These are phyloP conservation scores for Sarcophaga carnaria DNA, from an alignment of 2,888 invertebrate genomes.

Conservation along the genomic window DNA sequence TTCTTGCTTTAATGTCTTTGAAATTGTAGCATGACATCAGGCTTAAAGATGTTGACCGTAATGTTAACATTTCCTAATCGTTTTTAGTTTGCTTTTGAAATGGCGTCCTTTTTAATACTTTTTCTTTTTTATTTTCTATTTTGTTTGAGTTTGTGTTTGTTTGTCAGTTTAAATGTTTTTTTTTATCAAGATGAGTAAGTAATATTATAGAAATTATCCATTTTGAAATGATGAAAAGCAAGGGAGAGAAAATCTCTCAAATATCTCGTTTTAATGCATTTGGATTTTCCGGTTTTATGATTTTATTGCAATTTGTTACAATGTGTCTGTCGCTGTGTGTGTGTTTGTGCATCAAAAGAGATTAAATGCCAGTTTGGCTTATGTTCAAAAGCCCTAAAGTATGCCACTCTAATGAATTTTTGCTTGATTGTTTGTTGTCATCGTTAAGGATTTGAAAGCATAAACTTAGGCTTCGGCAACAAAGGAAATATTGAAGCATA, in stretches of 20 bases:
- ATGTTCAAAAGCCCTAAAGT: slow-evolving; percentile 43
- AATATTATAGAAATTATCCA: slow-evolving; percentile 37
- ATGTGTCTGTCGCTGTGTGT: not conserved
- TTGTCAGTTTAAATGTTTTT: slow-evolving; percentile 40
- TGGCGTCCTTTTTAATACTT: slow-evolving; percentile 1
- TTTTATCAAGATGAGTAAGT: slow-evolving; percentile 44
- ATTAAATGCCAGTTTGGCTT: slow-evolving; percentile 3
- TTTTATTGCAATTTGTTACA: slow-evolving; percentile 37
- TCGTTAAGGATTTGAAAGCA: not conserved
- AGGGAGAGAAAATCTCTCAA: slow-evolving; percentile 30
- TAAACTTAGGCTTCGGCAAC: no score
- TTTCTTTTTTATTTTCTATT: not conserved
- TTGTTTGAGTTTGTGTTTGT: not conserved
- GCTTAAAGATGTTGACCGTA: slow-evolving; percentile 62
- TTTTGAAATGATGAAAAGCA: not conserved
- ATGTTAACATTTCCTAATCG: slow-evolving; percentile 51
- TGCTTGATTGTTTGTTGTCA: slow-evolving; percentile 29
- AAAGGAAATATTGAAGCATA: no score
- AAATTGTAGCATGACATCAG: slow-evolving; percentile 11
- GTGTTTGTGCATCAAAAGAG: not conserved
- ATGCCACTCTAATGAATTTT: slow-evolving; percentile 39
- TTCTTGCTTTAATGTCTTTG: not conserved
- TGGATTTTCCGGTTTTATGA: slow-evolving; percentile 41
- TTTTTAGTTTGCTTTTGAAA: not conserved
- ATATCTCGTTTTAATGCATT: slow-evolving; percentile 34